Conservation (phyloP, 1,140 invertebrate species). For the Macrocentrus cingulum region DNA sequence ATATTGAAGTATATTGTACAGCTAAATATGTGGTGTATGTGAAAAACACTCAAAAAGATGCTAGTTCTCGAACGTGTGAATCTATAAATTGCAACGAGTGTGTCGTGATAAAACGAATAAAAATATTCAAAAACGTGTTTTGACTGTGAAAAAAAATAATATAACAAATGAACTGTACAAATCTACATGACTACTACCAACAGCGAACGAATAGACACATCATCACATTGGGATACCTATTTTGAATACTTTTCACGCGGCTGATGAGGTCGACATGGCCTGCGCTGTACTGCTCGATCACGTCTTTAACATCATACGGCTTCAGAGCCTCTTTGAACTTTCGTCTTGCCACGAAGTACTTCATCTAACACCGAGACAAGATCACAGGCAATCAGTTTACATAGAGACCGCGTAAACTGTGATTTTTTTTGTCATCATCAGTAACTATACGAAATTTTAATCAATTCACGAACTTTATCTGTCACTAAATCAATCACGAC, state of each 20-base stretch:
- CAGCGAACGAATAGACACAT: constrained; percentile 27
- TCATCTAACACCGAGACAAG: constrained; percentile 68
- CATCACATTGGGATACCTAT: constrained; percentile 63
- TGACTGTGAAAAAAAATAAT: too few species aligned
- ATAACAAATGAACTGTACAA: too few species aligned
- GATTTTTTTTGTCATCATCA: too few species aligned
- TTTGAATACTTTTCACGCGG: constrained; percentile 85
- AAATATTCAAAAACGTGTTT: constrained; percentile 26
- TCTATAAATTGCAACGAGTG: too few species aligned
- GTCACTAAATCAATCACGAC: too few species aligned
- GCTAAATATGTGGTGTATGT: too few species aligned
- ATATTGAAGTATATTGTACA: too few species aligned
- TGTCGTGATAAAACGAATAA: constrained; percentile 67
- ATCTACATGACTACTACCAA: constrained; percentile 27
- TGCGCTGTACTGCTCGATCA: constrained; percentile 95
- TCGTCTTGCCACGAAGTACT: constrained; percentile 89
- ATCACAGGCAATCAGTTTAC: constrained; percentile 23
- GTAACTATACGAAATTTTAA: too few species aligned
- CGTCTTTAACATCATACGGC: constrained; percentile 96
- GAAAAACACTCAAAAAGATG: too few species aligned
- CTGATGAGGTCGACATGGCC: constrained; percentile 89
- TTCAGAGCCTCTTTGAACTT: constrained; percentile 96
- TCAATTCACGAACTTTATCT: too few species aligned
- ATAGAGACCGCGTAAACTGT: background rate
- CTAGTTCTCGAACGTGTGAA: too few species aligned